phyloP scores from a whole-genome alignment of 1,140 invertebrate genomes.

The Eriosoma lanigerum region DNA sequence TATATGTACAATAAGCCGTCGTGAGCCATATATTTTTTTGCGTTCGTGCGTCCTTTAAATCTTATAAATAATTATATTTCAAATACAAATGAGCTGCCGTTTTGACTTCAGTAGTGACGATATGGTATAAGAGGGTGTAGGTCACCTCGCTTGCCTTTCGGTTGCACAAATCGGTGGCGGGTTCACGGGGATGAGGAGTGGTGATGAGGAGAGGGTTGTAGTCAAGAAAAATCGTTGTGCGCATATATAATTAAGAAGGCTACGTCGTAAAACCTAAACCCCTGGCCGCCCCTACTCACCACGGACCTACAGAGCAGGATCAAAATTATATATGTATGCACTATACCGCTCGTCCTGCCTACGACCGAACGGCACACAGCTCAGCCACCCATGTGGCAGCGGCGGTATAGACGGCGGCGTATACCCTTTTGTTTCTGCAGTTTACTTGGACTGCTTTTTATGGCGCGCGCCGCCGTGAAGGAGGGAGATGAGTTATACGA shows the following conservation, averaged over 20 bases:
- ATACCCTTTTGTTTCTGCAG: constrained; percentile 34
- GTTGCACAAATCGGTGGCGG: not conserved
- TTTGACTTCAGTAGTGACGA: not conserved
- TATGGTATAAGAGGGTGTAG: not conserved
- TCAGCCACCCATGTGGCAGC: not conserved
- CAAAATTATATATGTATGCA: not conserved
- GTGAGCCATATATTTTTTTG: no score
- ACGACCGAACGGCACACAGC: no score
- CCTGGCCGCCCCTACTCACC: not conserved
- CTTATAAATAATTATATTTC: constrained; percentile 25
- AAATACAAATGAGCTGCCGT: constrained; percentile 6
- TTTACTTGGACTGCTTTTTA: constrained; percentile 48
- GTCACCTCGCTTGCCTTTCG: constrained; percentile 16
- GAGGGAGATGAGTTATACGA: constrained; percentile 47
- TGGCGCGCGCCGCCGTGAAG: constrained; percentile 8
- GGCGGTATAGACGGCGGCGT: not conserved
- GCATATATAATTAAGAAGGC: constrained; percentile 50
- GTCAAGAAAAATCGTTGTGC: constrained; percentile 49
- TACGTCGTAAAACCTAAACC: constrained; percentile 38
- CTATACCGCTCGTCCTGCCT: not conserved
- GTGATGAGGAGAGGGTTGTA: not conserved
- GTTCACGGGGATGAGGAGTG: not conserved
- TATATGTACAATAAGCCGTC: no score
- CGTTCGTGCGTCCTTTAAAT: constrained; percentile 1
- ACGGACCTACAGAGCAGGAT: not conserved